A percentile compares a stretch with the other conserved stretches of the same genome.
These are phyloP conservation scores for Temnothorax ravouxi DNA, from an alignment of 2,888 invertebrate genomes.

Conservation along the genomic window DNA sequence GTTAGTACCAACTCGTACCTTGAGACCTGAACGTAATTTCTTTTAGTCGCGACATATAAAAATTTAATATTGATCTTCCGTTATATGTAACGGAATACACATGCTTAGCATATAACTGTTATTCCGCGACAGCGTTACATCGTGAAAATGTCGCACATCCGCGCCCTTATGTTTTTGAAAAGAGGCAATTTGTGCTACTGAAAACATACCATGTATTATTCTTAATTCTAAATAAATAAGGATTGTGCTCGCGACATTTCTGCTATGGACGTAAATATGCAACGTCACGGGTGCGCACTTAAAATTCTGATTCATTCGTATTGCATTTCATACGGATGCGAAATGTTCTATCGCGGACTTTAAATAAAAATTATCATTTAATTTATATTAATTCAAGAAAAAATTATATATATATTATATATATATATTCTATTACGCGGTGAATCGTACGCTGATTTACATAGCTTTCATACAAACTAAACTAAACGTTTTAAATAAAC, in stretches of 20 bases:
- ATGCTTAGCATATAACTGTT: not conserved
- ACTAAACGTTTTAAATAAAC: not conserved
- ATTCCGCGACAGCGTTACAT: constrained; percentile 44
- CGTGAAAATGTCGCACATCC: constrained; percentile 44
- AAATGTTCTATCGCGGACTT: not conserved
- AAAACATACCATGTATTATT: constrained; percentile 64
- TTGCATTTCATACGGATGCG: constrained; percentile 28
- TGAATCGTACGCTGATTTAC: not conserved
- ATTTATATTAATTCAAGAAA: constrained; percentile 7
- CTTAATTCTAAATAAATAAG: constrained; percentile 66
- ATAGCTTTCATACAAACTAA: not conserved
- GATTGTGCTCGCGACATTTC: constrained; percentile 61
- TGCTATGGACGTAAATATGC: constrained; percentile 20
- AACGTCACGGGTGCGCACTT: constrained; percentile 43
- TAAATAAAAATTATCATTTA: constrained; percentile 22
- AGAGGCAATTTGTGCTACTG: constrained; percentile 60
- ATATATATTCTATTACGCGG: too few species aligned
- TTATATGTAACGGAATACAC: not conserved
- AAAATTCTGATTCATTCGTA: constrained; percentile 58
- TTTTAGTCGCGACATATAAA: constrained; percentile 13
- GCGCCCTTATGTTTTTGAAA: constrained; percentile 52
- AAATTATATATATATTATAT: not conserved
- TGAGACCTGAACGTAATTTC: not conserved
- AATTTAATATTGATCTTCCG: constrained; percentile 9
- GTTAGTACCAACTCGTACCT: not conserved